phyloP scores from a whole-genome alignment of 2,888 invertebrate species.

The Aphelenchoides bicaudatus region DNA sequence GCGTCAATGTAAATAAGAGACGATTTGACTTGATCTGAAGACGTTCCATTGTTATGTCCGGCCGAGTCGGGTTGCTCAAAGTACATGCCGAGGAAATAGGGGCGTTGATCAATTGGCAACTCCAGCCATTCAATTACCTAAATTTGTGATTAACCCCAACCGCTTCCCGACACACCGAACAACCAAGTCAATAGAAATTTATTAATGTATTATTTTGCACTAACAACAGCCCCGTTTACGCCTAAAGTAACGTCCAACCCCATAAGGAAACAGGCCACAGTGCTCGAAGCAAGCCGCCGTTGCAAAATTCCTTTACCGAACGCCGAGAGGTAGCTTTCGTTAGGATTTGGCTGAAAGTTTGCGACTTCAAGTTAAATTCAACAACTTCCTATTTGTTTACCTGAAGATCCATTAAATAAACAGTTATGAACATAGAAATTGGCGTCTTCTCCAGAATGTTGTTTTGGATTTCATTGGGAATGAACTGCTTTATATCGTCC shows the following conservation, averaged over 20 bases:
- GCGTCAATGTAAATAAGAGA: conserved; percentile 57
- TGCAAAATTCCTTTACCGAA: conserved; percentile 59
- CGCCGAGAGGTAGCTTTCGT: conserved; percentile 58
- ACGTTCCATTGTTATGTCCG: conserved; percentile 48
- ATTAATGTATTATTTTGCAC: conserved; percentile 5
- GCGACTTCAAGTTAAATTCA: too few relatives aligned
- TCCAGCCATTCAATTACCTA: conserved; percentile 40
- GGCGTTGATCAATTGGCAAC: conserved; percentile 41
- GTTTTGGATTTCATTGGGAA: conserved; percentile 58
- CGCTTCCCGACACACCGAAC: too few relatives aligned
- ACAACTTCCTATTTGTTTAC: too few relatives aligned
- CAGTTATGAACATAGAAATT: conserved; percentile 60
- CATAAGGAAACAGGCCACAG: conserved; percentile 58
- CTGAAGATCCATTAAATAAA: conserved; percentile 60
- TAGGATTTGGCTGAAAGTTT: conserved; percentile 54
- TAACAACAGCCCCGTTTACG: conserved; percentile 22
- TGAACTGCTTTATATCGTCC: conserved; percentile 59
- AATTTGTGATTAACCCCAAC: too few relatives aligned
- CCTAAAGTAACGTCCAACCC: conserved; percentile 56
- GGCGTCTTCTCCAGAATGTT: conserved; percentile 59
- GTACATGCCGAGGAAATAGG: conserved; percentile 51
- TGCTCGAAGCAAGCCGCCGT: conserved; percentile 58
- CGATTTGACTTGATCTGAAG: conserved; percentile 54
- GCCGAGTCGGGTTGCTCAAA: conserved; percentile 57
- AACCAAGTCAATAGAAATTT: too few relatives aligned